Evolutionary conservation across 1,140 invertebrate genomes (phyloP).

Genomic region (Scaptomyza graminum): DNA sequence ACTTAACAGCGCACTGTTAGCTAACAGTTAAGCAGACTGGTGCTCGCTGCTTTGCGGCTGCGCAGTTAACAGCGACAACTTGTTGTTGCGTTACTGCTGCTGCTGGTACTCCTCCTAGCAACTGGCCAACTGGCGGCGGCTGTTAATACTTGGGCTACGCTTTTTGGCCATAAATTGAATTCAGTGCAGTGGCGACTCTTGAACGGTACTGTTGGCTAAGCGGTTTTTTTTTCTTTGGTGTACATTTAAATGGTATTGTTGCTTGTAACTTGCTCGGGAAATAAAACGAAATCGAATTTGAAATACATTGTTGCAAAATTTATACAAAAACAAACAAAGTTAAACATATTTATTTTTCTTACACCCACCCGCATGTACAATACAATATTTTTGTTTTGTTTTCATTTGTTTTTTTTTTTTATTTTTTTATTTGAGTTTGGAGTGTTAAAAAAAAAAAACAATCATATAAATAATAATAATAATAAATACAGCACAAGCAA

Average conservation of each 20-base stretch:
- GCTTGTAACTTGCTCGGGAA: constrained; percentile 5
- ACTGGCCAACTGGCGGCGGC: constrained; percentile 24
- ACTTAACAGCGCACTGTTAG: constrained; percentile 22
- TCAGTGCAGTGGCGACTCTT: constrained; percentile 83
- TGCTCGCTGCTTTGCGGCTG: constrained; percentile 48
- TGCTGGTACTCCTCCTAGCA: constrained; percentile 16
- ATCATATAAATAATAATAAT: constrained; percentile 1
- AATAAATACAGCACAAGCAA: background rate
- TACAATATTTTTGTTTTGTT: constrained; percentile 7
- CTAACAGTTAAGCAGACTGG: constrained; percentile 10
- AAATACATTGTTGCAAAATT: constrained; percentile 9
- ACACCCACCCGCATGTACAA: background rate
- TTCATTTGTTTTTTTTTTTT: constrained; percentile 24
- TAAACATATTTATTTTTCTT: constrained; percentile 1
- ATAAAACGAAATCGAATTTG: constrained; percentile 23
- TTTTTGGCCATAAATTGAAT: constrained; percentile 71
- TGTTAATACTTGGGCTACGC: constrained; percentile 49
- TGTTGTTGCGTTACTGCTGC: constrained; percentile 32
- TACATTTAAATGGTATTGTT: constrained; percentile 14
- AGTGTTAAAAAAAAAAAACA: background rate
- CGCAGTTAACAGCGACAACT: constrained; percentile 44
- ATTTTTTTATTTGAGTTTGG: background rate
- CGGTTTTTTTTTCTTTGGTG: constrained; percentile 27
- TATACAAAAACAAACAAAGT: background rate
- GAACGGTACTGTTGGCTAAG: constrained; percentile 81